Percentiles rank a stretch among this genome's conserved stretches.
These are phyloP conservation scores for Stichopus horrens DNA, from an alignment of 53 echinoderm and acorn worm genomes.

Conservation along the genomic window DNA sequence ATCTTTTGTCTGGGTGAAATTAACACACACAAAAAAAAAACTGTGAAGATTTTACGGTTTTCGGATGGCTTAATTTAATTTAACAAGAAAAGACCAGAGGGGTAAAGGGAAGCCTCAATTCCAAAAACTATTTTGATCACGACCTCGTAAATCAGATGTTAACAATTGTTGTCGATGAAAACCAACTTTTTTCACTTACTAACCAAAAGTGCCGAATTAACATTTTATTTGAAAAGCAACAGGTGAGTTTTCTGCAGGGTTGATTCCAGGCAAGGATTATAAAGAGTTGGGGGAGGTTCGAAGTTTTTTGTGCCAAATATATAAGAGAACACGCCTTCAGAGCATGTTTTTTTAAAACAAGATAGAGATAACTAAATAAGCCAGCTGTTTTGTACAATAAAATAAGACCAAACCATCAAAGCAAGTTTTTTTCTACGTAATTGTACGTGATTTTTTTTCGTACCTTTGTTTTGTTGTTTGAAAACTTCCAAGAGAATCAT, in stretches of 20 bases:
- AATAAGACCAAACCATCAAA: no score
- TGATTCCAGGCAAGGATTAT: neutral
- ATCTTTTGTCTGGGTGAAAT: no score
- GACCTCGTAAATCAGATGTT: neutral
- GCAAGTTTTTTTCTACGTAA: no score
- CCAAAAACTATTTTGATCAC: no score
- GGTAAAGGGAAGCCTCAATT: no score
- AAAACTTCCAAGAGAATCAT: no score
- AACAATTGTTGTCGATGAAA: neutral
- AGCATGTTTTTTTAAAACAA: neutral
- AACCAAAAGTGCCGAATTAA: neutral
- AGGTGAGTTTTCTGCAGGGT: slow-evolving; percentile 12
- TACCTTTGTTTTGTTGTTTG: no score
- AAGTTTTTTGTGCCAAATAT: neutral
- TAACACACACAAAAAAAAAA: no score
- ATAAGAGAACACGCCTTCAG: slow-evolving; percentile 1
- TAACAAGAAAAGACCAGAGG: no score
- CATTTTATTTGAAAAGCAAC: slow-evolving; percentile 20
- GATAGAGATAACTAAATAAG: neutral
- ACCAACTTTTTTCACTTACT: neutral
- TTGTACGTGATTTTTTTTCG: no score
- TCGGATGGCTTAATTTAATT: no score
- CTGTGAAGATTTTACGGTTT: no score
- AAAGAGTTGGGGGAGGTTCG: neutral
- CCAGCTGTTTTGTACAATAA: neutral